These are phyloP conservation scores for Umimayanthus kanabou DNA, from an alignment of 92 coral and sea anemone genomes.

Conservation along the genomic window DNA sequence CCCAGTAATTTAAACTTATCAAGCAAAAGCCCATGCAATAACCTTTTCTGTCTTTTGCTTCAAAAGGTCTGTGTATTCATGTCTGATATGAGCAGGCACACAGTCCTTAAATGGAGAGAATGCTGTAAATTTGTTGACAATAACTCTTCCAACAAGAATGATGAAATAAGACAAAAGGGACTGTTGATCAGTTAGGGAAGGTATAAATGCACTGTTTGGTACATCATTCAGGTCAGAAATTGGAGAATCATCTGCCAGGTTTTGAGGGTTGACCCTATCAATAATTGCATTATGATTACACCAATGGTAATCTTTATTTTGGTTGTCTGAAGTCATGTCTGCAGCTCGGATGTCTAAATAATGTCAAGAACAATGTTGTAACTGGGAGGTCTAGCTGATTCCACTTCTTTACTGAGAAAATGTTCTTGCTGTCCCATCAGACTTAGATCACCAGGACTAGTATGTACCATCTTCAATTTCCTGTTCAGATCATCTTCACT, in stretches of 20 bases:
- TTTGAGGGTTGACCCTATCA: slow-evolving; percentile 49
- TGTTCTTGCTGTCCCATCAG: background rate
- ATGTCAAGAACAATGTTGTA: slow-evolving; percentile 48
- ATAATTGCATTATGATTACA: slow-evolving; percentile 49
- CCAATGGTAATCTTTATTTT: slow-evolving; percentile 67
- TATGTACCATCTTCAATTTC: slow-evolving; percentile 11
- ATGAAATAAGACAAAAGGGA: slow-evolving; percentile 38
- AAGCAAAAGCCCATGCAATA: background rate
- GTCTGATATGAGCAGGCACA: slow-evolving; percentile 54
- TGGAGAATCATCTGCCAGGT: slow-evolving; percentile 51
- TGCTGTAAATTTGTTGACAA: slow-evolving; percentile 50
- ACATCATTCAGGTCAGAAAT: slow-evolving; percentile 49
- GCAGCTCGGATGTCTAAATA: slow-evolving; percentile 54
- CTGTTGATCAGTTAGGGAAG: slow-evolving; percentile 52
- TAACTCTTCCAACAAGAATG: slow-evolving; percentile 53
- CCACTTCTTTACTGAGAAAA: background rate
- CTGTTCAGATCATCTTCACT: slow-evolving; percentile 14
- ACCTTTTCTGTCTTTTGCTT: slow-evolving; percentile 46
- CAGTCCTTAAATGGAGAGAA: slow-evolving; percentile 56
- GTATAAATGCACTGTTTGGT: slow-evolving; percentile 53
- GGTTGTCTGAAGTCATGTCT: slow-evolving; percentile 71
- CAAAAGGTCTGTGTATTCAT: slow-evolving; percentile 47
- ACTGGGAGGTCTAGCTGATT: slow-evolving; percentile 36
- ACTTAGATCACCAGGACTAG: background rate
- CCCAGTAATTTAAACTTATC: background rate